These are phyloP conservation scores for Heliconius hermathena DNA, from an alignment of 1,140 invertebrate genomes.

Conservation along the genomic window DNA sequence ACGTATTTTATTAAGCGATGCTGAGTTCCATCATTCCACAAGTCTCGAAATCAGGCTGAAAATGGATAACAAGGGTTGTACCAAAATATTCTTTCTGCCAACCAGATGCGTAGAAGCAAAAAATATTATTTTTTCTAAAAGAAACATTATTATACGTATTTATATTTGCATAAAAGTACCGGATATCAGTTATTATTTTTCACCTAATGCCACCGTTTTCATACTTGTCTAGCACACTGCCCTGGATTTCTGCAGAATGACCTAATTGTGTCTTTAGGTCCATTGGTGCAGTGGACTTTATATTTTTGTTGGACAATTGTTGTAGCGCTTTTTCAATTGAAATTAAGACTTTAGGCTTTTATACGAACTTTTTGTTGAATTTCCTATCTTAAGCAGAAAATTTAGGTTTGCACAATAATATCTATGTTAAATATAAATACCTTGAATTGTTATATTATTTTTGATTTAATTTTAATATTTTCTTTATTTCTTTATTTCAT, in stretches of 20 bases:
- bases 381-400: not conserved
- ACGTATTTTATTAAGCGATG: not conserved
- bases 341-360: not conserved
- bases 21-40: too few species aligned
- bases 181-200: not conserved
- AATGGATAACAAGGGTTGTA: too few species aligned
- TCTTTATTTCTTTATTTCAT: too few species aligned
- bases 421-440: not conserved
- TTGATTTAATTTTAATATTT: too few species aligned
- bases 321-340: not conserved
- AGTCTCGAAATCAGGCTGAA: too few species aligned
- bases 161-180: not conserved
- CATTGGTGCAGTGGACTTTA: slow-evolving; percentile 9
- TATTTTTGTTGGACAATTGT: not conserved
- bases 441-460: too few species aligned
- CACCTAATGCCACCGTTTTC: not conserved
- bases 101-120: too few species aligned
- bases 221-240: slow-evolving; percentile 8
- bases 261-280: slow-evolving; percentile 12
- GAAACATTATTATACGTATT: too few species aligned
- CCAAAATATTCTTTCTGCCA: too few species aligned
- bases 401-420: not conserved
- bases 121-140: too few species aligned
- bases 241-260: slow-evolving; percentile 5
- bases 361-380: not conserved